phyloP scores from a whole-genome alignment of 2,888 invertebrate species.

The Eudemis profundana region DNA sequence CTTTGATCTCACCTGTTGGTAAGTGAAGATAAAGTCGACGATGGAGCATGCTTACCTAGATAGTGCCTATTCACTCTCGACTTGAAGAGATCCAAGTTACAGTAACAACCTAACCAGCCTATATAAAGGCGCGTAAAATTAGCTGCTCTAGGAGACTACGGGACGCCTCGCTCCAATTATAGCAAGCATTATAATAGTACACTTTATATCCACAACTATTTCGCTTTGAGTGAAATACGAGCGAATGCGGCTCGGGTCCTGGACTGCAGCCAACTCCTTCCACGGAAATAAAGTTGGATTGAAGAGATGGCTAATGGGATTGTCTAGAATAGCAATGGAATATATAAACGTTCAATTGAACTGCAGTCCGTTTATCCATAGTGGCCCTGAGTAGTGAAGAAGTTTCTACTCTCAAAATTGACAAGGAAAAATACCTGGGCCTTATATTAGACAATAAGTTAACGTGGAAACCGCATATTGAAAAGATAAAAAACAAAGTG shows the following conservation, averaged over 20 bases:
- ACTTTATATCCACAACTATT: constrained; percentile 71
- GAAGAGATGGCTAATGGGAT: constrained; percentile 35
- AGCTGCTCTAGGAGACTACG: constrained; percentile 61
- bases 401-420: too few species aligned
- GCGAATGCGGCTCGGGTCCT: constrained; percentile 62
- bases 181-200: constrained; percentile 69
- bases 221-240: constrained; percentile 76
- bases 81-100: too few species aligned
- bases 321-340: constrained; percentile 9
- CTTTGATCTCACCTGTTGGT: too few species aligned
- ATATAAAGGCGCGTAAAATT: constrained; percentile 30
- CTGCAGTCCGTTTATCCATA: too few species aligned
- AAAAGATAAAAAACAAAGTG: too few species aligned
- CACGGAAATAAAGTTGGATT: constrained; percentile 40
- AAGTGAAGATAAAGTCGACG: too few species aligned
- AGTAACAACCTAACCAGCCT: neutral
- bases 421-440: too few species aligned
- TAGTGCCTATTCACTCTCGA: too few species aligned
- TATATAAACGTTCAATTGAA: neutral
- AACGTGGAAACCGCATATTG: too few species aligned
- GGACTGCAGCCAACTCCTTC: constrained; percentile 64
- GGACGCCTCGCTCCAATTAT: constrained; percentile 73
- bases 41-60: too few species aligned
- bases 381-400: too few species aligned
- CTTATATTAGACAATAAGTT: too few species aligned